Evolutionary conservation across 1,140 invertebrate species (phyloP), one percentile per base, ranked within the genome.

Genomic region (Drosophila arawakana): DNA sequence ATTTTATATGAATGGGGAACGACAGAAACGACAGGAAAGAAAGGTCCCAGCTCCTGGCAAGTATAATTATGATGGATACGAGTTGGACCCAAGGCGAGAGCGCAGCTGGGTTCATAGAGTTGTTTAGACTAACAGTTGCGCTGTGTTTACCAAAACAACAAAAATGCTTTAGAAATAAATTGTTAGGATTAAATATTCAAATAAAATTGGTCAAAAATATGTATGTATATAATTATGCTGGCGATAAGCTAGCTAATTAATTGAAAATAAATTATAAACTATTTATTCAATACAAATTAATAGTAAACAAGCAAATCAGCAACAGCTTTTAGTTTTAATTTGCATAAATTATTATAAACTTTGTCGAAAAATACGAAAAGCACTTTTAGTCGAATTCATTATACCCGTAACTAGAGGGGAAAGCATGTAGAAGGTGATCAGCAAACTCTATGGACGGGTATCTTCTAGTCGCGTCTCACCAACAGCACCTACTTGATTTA

Each of bases 1-100:
- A 89, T 82, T 88, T 86, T 82, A 86, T 85, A 71, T 63, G 58
- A 70, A 60, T 74, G 50, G 37, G 7, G 21, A 69, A 62, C 55
- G 55, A 60, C 57, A 73, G 61, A 58, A 50, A 21, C 46, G 62
- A 52, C 41, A 59, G 41, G 49, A 58, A 59, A 49, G 49, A 58
- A 59, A 13, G 52, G 52, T 41, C 18, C n/a, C 10, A 39, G 39
- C 52, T 25, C n/a, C n/a, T 50, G 65, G 13, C 63, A 59, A 54
- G 37, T 34, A 68, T 66, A 73, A 68, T 73, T 60, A 60, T 68
- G 47, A 73, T 68, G 71, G 54, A 73, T 73, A 52, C 15, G 18
- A 11, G 60, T 25, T 30, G 18, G 18, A 49, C 46, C 44, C 59
- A 49, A 63, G 37, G 47, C 37, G 37, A 52, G 47, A n/a, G 11